Percentiles rank a stretch among this genome's conserved stretches.
Conservation (phyloP, 2,113 vertebrate species). For the Xenopus borealis region DNA sequence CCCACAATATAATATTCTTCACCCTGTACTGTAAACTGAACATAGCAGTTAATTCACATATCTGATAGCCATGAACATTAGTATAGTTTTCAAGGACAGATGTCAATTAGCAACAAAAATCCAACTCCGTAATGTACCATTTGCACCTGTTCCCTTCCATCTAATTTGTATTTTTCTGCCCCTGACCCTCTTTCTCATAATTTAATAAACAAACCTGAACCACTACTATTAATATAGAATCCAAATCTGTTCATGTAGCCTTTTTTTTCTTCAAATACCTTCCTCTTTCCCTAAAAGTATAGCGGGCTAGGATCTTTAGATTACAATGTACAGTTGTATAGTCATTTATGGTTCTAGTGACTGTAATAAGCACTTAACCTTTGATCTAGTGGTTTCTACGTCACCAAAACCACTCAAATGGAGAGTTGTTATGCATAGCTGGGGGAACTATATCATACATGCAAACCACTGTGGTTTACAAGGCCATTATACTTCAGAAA, state of each 20-base stretch:
- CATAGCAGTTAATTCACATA: too few relatives aligned
- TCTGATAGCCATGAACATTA: too few relatives aligned
- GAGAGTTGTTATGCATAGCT: slow-evolving; percentile 19
- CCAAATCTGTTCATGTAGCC: too few relatives aligned
- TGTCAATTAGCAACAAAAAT: background rate
- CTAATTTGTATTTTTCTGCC: too few relatives aligned
- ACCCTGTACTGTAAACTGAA: too few relatives aligned
- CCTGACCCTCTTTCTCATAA: too few relatives aligned
- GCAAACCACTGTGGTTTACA: slow-evolving; percentile 40
- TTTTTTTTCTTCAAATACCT: too few relatives aligned
- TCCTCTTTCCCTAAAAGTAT: background rate
- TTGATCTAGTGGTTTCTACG: slow-evolving; percentile 32
- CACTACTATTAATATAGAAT: too few relatives aligned
- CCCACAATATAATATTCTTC: too few relatives aligned
- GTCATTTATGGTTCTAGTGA: slow-evolving; percentile 21
- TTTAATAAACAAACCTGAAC: too few relatives aligned
- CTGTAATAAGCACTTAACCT: slow-evolving; percentile 42
- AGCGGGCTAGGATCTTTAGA: slow-evolving; percentile 2
- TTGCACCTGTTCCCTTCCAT: too few relatives aligned
- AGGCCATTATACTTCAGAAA: slow-evolving; percentile 13
- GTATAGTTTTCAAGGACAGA: too few relatives aligned
- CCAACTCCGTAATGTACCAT: background rate
- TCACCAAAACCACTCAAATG: slow-evolving; percentile 28
- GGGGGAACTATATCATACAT: slow-evolving; percentile 23
- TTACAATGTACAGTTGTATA: slow-evolving; percentile 13